A percentile compares a stretch with the other conserved stretches of the same genome.
Conservation (phyloP, 2,113 vertebrate species). For the Probosciger aterrimus region DNA sequence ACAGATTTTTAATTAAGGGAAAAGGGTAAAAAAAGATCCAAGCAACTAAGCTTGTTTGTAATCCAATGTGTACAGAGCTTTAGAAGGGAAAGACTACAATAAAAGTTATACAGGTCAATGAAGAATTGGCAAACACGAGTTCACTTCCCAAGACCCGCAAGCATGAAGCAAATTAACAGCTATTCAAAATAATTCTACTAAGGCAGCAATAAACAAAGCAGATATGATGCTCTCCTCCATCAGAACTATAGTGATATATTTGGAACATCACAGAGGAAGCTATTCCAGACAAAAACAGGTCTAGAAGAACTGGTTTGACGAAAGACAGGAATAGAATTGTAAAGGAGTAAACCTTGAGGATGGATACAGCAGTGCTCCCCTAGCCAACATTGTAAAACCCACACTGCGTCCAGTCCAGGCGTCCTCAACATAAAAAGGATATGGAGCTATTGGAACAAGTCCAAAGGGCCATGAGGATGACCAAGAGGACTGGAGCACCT, state of each 20-base stretch:
- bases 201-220: background rate
- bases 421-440: background rate
- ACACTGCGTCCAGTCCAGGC: background rate
- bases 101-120: background rate
- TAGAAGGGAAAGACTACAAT: fast-evolving
- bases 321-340: background rate
- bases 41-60: background rate
- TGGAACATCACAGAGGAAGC: no score
- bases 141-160: background rate
- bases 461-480: background rate
- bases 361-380: background rate
- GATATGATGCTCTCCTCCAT: background rate
- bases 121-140: background rate
- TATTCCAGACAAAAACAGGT: background rate
- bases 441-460: background rate
- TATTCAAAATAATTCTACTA: background rate
- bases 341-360: background rate
- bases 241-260: fast-evolving
- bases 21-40: background rate
- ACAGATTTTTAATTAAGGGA: background rate
- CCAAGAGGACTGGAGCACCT: background rate
- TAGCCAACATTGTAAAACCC: background rate
- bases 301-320: background rate
- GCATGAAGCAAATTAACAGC: background rate
- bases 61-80: background rate